Base-by-base conservation (phyloP, 2,797 vertebrate species). In the Sphenopsis melanotis region DNA sequence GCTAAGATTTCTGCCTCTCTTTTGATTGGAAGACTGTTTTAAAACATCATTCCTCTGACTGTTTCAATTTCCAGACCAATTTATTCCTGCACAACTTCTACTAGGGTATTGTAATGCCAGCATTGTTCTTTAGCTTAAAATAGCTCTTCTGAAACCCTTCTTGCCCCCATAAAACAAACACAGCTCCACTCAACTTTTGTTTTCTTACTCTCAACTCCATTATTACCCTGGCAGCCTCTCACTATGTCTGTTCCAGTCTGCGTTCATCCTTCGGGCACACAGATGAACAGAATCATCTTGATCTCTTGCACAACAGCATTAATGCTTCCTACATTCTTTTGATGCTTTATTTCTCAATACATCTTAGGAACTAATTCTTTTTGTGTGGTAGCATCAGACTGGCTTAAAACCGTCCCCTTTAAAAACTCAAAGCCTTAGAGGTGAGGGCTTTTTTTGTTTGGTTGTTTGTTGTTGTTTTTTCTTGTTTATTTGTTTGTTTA, bases 61-160 rank as follows among this genome's bases (percentile, higher is more conserved):
- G 30, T 49, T 96, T 87, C 50, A 85, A 83, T 87, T 94, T 95
- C 53, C 68, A 94, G 41, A 91, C n/a, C 34, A 77, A 61, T 89
- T 92, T 85, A 80, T 92, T 83, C 56, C 66, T 64, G 78, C 53
- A 26, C 16, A 83, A 80, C 32, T 93, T 85, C 89, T 19, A 60
- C 24, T 34, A 83, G 60, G 30, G 24, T 80, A 74, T 66, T 80
- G 41, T 71, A 60, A 85, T 42, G 82, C 79, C 78, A 94, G 64
- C 71, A 95, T 85, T 95, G 71, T 91, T 95, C 63, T 76, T 77
- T 32, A 81, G 57, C n/a, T 92, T 86, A 83, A 92, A 94, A 93
- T 92, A 91, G 24, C 27, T 89, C 37, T 69, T 92, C 80, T 79
- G 41, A 93, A 94, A 61, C 11, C 41, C 53, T 87, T 46, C 52